phyloP scores from a whole-genome alignment of 1,140 invertebrate genomes.

The Pogonomyrmex californicus region DNA sequence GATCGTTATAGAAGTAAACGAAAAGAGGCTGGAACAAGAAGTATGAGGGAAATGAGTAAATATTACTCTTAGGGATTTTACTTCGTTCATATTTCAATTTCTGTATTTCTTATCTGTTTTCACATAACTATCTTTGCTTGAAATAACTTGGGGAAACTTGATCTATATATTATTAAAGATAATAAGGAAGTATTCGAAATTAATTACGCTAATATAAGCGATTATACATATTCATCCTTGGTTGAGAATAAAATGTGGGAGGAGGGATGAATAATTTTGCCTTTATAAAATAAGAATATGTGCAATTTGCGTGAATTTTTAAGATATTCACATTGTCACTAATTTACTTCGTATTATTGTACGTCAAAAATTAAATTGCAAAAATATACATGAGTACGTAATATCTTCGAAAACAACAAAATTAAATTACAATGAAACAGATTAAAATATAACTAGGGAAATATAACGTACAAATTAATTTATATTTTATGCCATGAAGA shows the following conservation, averaged over 20 bases:
- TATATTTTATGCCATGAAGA: background rate
- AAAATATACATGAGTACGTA: background rate
- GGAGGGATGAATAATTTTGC: background rate
- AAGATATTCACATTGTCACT: background rate
- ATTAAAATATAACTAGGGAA: background rate
- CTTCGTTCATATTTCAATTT: slow-evolving; percentile 9
- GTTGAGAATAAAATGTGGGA: background rate
- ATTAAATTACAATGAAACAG: background rate
- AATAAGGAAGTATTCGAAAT: slow-evolving; percentile 24
- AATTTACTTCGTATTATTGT: background rate
- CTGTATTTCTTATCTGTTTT: slow-evolving; percentile 29
- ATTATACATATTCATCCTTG: background rate
- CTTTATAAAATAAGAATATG: background rate
- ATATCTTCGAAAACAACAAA: background rate
- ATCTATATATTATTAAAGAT: slow-evolving; percentile 28
- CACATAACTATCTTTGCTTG: slow-evolving; percentile 28
- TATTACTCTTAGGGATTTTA: slow-evolving; percentile 47
- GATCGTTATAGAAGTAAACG: slow-evolving; percentile 67
- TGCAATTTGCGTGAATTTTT: background rate
- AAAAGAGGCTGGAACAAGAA: slow-evolving; percentile 41
- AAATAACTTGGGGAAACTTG: slow-evolving; percentile 17
- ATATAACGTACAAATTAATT: background rate
- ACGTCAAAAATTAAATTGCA: background rate
- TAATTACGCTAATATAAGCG: slow-evolving; percentile 16
- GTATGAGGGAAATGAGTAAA: slow-evolving; percentile 30